Base-by-base conservation (phyloP, 1,140 invertebrate genomes). In the Euwallacea similis region DNA sequence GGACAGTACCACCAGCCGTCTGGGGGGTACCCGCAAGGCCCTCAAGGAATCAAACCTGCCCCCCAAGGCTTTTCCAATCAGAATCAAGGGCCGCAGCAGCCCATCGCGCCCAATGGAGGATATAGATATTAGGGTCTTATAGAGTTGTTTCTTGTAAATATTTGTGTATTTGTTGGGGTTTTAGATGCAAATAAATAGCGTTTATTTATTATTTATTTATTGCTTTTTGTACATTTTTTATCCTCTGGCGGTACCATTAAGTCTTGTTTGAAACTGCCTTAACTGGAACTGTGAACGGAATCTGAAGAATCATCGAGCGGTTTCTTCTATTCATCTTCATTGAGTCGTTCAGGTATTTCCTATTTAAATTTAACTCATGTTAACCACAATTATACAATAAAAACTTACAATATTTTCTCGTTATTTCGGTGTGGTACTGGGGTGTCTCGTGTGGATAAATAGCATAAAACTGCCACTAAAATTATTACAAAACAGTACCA, bases 81-180 rank as follows among this genome's bases (percentile, higher is more conserved):
- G 13, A 42, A 42, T 50, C 43, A 50, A n/a, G 21, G 10, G 7
- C 42, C 44, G 9, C 59, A 69, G 44, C 67, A 69, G 42, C 50
- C 67, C 15, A 7, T 55, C 16, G 44, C 59, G 3, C 41, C 67
- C 13, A 69, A 69, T 62, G 67, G 67, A 62, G 60, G 67, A 6
- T 69, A 69, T 55, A 69, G 42, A 69, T 69, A 69, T 21, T 69
- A 62, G 60, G 44, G 2, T 16, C 33, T 60, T 43, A 42, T 56
- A n/a, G 9, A 42, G 42, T 61, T 8, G 13, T 61, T 11, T 61
- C 43, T 42, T 42, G 58, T n/a, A 47, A 11, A 7, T 43, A 11
- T 43, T 10, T 41, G 6, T 60, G 42, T 60, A 15, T 11, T 54
- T 55, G 15, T 64, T 33, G 54, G 43, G 47, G 53, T 60, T 62